Conservation (phyloP, 1,140 invertebrate species). For the Lysiphlebus fabarum region DNA sequence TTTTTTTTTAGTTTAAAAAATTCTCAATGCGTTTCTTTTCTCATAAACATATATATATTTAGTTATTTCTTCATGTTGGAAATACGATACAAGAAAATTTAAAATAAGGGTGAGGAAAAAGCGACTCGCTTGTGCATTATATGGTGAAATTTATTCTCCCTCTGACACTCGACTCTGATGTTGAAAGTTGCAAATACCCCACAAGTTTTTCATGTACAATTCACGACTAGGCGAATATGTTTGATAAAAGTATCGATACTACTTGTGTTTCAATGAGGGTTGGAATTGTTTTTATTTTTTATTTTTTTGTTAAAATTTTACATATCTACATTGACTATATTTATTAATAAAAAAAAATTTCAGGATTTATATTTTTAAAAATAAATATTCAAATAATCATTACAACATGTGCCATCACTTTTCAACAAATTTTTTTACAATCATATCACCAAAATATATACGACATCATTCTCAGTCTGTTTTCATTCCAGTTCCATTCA, state of each 20-base stretch:
- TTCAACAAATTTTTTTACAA: neutral
- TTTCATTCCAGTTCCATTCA: slow-evolving; percentile 16
- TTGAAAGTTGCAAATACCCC: neutral
- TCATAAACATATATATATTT: neutral
- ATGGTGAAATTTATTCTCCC: slow-evolving; percentile 17
- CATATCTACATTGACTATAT: too few species aligned
- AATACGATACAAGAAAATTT: slow-evolving; percentile 6
- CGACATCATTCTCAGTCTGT: slow-evolving; percentile 32
- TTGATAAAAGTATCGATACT: neutral
- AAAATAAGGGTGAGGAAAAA: slow-evolving; percentile 3
- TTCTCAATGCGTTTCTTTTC: neutral
- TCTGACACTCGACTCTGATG: slow-evolving; percentile 35
- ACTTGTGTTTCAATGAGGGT: neutral
- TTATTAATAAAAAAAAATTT: too few species aligned
- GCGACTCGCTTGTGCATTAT: neutral
- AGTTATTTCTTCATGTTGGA: neutral
- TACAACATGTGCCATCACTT: too few species aligned
- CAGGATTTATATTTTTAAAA: too few species aligned
- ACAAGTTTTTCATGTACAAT: neutral
- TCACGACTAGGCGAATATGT: slow-evolving; percentile 8
- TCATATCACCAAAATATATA: slow-evolving; percentile 20
- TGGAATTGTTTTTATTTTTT: too few species aligned
- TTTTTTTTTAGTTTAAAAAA: neutral
- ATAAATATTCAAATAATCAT: too few species aligned
- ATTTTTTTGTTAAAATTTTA: too few species aligned